Evolutionary conservation across 2,113 vertebrate genomes (phyloP).

Genomic region (Eulemur macaco): DNA sequence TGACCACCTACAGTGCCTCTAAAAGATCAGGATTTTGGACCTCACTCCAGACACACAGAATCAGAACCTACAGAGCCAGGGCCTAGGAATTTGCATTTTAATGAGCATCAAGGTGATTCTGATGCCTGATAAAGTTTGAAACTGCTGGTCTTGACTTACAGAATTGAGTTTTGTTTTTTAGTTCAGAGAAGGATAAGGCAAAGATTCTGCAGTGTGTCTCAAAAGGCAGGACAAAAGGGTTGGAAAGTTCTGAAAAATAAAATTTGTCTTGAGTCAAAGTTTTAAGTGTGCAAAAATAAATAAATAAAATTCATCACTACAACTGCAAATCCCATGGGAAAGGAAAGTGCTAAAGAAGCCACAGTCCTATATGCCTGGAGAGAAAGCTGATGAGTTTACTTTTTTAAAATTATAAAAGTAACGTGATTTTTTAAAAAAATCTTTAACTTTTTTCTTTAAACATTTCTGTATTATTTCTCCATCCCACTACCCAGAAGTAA

Average conservation of each 20-base stretch:
- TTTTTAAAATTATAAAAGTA: constrained; percentile 29
- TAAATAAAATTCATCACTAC: neutral
- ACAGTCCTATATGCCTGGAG: neutral
- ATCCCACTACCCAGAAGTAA: constrained; percentile 5
- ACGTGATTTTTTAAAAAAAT: neutral
- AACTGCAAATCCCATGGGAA: constrained; percentile 1
- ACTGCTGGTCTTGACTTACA: neutral
- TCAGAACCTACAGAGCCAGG: neutral
- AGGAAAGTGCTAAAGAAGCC: neutral
- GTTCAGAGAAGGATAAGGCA: neutral
- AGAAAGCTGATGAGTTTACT: constrained; percentile 39
- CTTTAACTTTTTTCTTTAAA: neutral
- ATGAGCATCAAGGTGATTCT: constrained; percentile 3
- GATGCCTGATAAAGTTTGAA: neutral
- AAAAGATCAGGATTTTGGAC: neutral
- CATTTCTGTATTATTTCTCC: constrained; percentile 32
- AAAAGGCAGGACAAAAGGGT: neutral
- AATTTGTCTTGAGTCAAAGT: too few relatives aligned
- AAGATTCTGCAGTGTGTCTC: neutral
- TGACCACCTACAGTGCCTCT: neutral
- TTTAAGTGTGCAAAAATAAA: too few relatives aligned
- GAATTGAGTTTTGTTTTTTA: constrained; percentile 37
- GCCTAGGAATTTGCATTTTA: neutral
- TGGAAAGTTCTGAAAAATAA: constrained; percentile 1
- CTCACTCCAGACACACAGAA: neutral